These are phyloP conservation scores for Candoia aspera DNA, from an alignment of 2,113 vertebrate species.

Conservation along the genomic window DNA sequence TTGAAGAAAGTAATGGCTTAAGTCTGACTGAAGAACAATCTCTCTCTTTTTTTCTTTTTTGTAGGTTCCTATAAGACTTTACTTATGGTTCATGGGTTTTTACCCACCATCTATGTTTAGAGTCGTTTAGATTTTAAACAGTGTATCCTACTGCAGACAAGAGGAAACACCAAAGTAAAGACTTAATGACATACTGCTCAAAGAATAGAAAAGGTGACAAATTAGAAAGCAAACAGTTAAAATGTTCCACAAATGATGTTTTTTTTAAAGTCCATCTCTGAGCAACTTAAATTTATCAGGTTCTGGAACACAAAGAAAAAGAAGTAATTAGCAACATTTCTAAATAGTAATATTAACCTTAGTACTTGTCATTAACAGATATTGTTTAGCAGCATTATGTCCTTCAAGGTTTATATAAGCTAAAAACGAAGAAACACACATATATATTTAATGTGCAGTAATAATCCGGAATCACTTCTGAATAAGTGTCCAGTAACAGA, in stretches of 20 bases:
- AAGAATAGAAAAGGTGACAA: conserved; percentile 77
- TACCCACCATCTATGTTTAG: conserved; percentile 78
- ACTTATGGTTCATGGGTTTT: conserved; percentile 84
- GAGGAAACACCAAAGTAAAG: conserved; percentile 81
- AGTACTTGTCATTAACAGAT: not conserved
- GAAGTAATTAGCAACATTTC: conserved; percentile 27
- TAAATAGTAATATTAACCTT: not conserved
- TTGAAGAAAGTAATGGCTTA: conserved; percentile 87
- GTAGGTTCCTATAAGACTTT: conserved; percentile 82
- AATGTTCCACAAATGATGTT: conserved; percentile 53
- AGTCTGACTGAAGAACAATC: conserved; percentile 83
- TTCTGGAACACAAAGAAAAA: conserved; percentile 40
- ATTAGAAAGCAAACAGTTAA: conserved; percentile 73
- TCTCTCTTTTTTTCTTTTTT: conserved; percentile 68
- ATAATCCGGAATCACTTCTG: not conserved
- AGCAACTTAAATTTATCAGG: conserved; percentile 44
- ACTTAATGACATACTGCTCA: conserved; percentile 74
- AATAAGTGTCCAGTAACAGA: conserved; percentile 19
- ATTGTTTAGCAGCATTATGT: not conserved
- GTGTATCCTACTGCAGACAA: conserved; percentile 74
- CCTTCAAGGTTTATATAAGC: not conserved
- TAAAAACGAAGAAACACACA: not conserved
- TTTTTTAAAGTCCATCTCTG: conserved; percentile 45
- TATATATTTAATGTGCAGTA: conserved; percentile 21
- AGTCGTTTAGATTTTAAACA: conserved; percentile 75